Base-by-base conservation (phyloP, 2,113 vertebrate species). In the Aptenodytes patagonicus region DNA sequence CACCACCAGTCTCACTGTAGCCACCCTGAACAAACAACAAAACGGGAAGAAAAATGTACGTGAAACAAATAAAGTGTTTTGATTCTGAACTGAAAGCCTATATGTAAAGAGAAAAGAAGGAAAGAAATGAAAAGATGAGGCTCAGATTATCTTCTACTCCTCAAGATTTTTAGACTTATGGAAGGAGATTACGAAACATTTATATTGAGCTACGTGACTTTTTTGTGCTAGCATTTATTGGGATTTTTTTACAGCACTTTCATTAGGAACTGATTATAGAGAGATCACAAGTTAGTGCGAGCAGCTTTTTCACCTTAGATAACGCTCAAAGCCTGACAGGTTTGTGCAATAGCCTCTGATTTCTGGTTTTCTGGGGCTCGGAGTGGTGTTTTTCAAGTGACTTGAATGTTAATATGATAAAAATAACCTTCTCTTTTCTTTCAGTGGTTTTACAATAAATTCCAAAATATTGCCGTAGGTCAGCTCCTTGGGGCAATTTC, bases 121-220 rank as follows among this genome's bases (percentile, higher is more conserved):
- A 9, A 29, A 52, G 31, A 82, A 79, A 69, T 36, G 1, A 73
- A 51, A 52, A 55, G 28, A 8, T 14, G 51, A 73, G 61, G 38
- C 47, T 87, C 47, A 68, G 54, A 60, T 44, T 60, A 34, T 6
- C 66, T 70, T 34, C 46, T 58, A 0, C 34, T 54, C 34, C 34
- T 57, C 31, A 22, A 51, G 40, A 52, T 11, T 44, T 87, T n/a
- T 57, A 47, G 13, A 31, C 0, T 78, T 78, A 36, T 3, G 17
- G 61, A 69, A 73, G 54, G 8, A 73, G 61, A 79, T 70, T 46
- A 42, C 20, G 15, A 47, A 7, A 4, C 2, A 29, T 4, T 65
- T 34, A 3, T 3, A 32, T 2, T 3, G 1, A 88, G 18, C 58
- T 54, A n/a, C 0, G 3, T 69, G 31, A n/a, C 22, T 47, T 36